phyloP scores from a whole-genome alignment of 2,888 invertebrate species.

The Rambutsinella grinnellia region DNA sequence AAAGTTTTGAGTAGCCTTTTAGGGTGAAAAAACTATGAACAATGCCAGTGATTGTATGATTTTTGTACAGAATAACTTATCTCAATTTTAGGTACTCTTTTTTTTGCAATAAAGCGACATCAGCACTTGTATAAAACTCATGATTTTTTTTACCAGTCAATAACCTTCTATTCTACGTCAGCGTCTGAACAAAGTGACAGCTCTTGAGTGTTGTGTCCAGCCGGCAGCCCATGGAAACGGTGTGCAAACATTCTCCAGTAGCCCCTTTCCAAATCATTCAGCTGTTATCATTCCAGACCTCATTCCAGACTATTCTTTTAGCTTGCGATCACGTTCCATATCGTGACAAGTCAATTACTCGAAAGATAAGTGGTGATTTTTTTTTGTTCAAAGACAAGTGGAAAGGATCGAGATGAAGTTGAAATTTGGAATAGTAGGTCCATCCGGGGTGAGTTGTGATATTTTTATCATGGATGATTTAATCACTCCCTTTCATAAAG shows the following conservation, averaged over 20 bases:
- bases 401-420: constrained; percentile 60
- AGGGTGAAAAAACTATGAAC: too few relatives aligned
- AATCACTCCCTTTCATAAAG: too few relatives aligned
- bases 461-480: constrained; percentile 48
- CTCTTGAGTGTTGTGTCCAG: too few relatives aligned
- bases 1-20: too few relatives aligned
- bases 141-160: too few relatives aligned
- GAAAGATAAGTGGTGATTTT: neutral
- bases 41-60: neutral
- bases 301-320: neutral
- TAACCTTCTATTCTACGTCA: too few relatives aligned
- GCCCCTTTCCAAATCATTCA: neutral
- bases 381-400: too few relatives aligned
- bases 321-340: neutral
- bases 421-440: constrained; percentile 62
- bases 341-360: neutral
- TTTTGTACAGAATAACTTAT: neutral
- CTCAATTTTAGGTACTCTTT: too few relatives aligned
- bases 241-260: constrained; percentile 18
- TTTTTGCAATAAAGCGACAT: too few relatives aligned
- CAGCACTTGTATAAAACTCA: too few relatives aligned
- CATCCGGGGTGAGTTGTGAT: constrained; percentile 58
- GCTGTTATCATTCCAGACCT: too few relatives aligned
- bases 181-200: too few relatives aligned
- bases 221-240: constrained; percentile 26